Evolutionary conservation across 2,797 vertebrate species (phyloP), one percentile per base, ranked within the genome.

Genomic region (Rhinophrynus dorsalis): DNA sequence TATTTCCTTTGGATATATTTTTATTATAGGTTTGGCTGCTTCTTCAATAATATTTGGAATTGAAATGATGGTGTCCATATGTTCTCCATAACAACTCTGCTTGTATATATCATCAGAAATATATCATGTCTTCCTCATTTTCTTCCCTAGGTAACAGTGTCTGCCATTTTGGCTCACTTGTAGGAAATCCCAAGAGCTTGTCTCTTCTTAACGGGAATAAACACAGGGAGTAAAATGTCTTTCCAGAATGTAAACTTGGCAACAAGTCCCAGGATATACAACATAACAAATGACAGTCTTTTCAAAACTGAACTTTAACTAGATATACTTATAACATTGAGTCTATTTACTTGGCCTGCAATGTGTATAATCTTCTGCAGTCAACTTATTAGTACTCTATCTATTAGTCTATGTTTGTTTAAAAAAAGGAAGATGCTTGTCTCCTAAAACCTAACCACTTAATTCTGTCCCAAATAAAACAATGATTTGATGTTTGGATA

Each of bases 221-320:
- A 84, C 80, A 80, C 13, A 32, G 35, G 48, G 78, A 78, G 82
- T 73, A 75, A 85, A 79, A 80, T 32, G 12, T 23, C 73, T 67
- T 76, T 77, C 78, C 62, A 64, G 80, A 85, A 78, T 83, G 81
- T 80, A 85, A 89, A 86, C 82, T 90, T 89, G 86, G 86, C 76
- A 1, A 51, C 74, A 68, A 54, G 73, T 84, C 74, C 74, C 83
- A 78, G 84, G 85, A 82, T 23, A 76, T 80, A 85, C 83, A 86
- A 42, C 75, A 81, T 79, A 83, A 85, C 80, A 86, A 84, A 76
- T 77, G 77, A 87, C 81, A 77, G 77, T 78, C 85, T 84, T 77
- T 74, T 81, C 76, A 81, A 82, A 71, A 63, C 81, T 65, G 67
- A 75, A 35, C 68, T 85, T 88, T 82, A 79, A 85, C 63, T 81